Percentiles rank a stretch among this genome's conserved stretches.
These are phyloP conservation scores for Tringa solitaria DNA, from an alignment of 2,113 vertebrate species.

Conservation along the genomic window DNA sequence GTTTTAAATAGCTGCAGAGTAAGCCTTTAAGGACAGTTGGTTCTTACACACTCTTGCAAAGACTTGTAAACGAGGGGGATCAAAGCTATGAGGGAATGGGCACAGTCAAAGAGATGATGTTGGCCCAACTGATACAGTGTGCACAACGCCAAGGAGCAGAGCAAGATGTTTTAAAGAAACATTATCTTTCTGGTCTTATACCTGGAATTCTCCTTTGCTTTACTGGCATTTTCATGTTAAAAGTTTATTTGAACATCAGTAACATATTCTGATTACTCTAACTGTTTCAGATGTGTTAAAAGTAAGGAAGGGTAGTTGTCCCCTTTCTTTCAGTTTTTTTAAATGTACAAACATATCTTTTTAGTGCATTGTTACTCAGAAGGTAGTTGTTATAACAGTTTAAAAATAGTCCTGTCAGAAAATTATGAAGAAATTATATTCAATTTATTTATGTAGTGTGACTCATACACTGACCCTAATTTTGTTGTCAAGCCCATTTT, in stretches of 20 bases:
- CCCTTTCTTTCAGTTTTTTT: neutral
- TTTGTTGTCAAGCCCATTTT: neutral
- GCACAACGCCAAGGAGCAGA: neutral
- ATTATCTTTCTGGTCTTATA: neutral
- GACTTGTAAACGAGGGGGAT: neutral
- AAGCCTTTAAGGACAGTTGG: neutral
- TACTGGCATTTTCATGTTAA: neutral
- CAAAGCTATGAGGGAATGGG: neutral
- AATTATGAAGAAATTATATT: neutral
- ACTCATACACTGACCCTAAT: neutral
- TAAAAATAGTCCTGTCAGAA: neutral
- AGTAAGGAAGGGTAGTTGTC: neutral
- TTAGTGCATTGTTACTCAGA: neutral
- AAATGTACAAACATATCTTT: neutral
- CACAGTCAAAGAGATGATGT: neutral
- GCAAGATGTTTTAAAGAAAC: neutral
- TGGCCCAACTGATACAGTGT: neutral
- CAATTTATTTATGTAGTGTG: neutral
- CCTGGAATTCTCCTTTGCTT: neutral
- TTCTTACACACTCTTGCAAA: neutral
- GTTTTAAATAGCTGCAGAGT: neutral
- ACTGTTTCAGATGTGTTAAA: neutral
- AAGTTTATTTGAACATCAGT: accelerated
- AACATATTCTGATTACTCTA: neutral
- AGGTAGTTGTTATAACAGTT: neutral